A percentile compares a stretch with the other conserved stretches of the same genome.
These are phyloP conservation scores for Odontocolon sp. DNA, from an alignment of 2,888 invertebrate genomes.

Conservation along the genomic window DNA sequence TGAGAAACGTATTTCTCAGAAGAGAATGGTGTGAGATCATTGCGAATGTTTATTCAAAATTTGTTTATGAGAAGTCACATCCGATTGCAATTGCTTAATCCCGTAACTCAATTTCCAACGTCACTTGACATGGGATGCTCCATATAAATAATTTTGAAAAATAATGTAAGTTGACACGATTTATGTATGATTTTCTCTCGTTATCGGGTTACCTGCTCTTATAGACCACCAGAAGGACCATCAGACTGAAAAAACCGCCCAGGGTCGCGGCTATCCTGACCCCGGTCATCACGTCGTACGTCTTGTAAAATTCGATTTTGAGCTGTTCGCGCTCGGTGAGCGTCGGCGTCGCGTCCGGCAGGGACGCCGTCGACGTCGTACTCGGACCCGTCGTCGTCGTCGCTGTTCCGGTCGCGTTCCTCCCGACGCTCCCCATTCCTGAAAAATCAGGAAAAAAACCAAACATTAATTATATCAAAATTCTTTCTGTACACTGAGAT, in stretches of 20 bases:
- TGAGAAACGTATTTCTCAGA: too few species aligned
- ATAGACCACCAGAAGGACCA: slow-evolving; percentile 95
- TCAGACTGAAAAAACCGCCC: slow-evolving; percentile 94
- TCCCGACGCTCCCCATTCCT: slow-evolving; percentile 76
- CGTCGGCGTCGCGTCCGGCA: slow-evolving; percentile 79
- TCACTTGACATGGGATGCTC: too few species aligned
- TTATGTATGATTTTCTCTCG: too few species aligned
- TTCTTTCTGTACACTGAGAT: too few species aligned
- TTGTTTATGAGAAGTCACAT: too few species aligned
- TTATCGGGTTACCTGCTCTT: slow-evolving; percentile 92
- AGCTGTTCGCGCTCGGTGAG: slow-evolving; percentile 85
- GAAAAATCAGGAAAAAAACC: slow-evolving; percentile 43
- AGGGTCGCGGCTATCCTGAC: slow-evolving; percentile 95
- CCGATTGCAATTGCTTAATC: too few species aligned
- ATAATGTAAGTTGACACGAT: too few species aligned
- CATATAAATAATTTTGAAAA: too few species aligned
- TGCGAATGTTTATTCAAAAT: too few species aligned
- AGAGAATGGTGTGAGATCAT: too few species aligned
- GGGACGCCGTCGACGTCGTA: slow-evolving; percentile 82
- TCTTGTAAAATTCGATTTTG: slow-evolving; percentile 92
- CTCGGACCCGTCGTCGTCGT: slow-evolving; percentile 78
- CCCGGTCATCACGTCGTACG: slow-evolving; percentile 97
- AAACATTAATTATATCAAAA: too few species aligned
- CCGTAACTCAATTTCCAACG: too few species aligned
- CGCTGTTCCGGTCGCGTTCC: slow-evolving; percentile 79